These are phyloP conservation scores for Ophraella communa DNA, from an alignment of 2,888 invertebrate genomes.

Conservation along the genomic window DNA sequence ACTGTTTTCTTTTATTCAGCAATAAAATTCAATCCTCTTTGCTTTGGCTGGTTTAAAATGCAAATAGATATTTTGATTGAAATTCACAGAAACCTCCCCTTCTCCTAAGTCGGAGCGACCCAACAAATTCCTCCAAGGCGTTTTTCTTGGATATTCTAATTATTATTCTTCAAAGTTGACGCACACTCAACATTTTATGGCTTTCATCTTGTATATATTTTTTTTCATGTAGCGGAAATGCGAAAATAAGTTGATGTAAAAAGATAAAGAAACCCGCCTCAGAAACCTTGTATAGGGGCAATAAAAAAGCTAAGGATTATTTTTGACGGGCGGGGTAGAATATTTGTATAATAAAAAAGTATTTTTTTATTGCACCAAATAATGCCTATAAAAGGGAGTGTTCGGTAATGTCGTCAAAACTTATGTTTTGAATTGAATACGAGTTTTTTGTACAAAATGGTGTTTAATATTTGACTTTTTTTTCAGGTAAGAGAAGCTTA, in stretches of 20 bases:
- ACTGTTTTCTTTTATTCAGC: no score
- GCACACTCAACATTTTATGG: slow-evolving; percentile 34
- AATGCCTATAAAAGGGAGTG: no score
- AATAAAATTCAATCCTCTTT: background rate
- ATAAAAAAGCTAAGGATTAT: slow-evolving; percentile 26
- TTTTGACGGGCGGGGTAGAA: slow-evolving; percentile 15
- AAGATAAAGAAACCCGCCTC: slow-evolving; percentile 24
- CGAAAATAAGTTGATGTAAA: slow-evolving; percentile 34
- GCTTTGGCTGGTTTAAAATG: slow-evolving; percentile 12
- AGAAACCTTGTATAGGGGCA: slow-evolving; percentile 9
- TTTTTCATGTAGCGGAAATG: slow-evolving; percentile 29
- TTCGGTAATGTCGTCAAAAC: no score
- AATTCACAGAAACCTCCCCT: slow-evolving; percentile 28
- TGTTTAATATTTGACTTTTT: background rate
- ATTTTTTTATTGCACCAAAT: no score
- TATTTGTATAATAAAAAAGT: slow-evolving; percentile 1
- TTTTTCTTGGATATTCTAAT: slow-evolving; percentile 32
- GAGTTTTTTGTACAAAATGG: background rate
- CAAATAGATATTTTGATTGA: slow-evolving; percentile 22
- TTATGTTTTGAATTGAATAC: no score
- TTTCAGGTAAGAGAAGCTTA: background rate
- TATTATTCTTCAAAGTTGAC: slow-evolving; percentile 35
- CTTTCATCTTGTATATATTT: slow-evolving; percentile 30
- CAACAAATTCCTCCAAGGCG: slow-evolving; percentile 27
- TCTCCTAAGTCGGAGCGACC: slow-evolving; percentile 12